phyloP scores from a whole-genome alignment of 1,140 invertebrate genomes.

The Sesamia nonagrioides region DNA sequence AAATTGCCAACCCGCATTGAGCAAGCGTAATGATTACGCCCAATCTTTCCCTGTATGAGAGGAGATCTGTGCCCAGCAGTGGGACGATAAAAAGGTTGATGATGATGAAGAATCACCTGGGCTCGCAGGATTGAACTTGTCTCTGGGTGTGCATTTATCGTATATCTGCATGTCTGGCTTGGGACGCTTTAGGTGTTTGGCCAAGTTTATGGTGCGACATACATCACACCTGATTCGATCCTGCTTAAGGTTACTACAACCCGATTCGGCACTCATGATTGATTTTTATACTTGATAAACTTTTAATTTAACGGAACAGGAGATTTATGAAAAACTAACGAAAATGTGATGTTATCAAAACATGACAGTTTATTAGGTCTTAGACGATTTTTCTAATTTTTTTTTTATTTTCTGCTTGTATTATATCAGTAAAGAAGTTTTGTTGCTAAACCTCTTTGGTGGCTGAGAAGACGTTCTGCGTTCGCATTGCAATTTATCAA shows the following conservation, averaged over 20 bases:
- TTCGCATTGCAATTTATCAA: too few species aligned
- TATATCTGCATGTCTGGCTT: slow-evolving; percentile 82
- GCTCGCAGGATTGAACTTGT: slow-evolving; percentile 61
- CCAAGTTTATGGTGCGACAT: slow-evolving; percentile 81
- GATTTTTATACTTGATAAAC: slow-evolving; percentile 38
- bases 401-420: too few species aligned
- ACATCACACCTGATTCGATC: slow-evolving; percentile 71
- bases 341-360: slow-evolving; percentile 19
- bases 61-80: too few species aligned
- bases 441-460: too few species aligned
- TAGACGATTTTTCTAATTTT: too few species aligned
- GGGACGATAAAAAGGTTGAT: too few species aligned
- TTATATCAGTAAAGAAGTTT: too few species aligned
- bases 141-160: slow-evolving; percentile 73
- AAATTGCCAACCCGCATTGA: too few species aligned
- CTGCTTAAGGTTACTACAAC: slow-evolving; percentile 68
- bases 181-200: slow-evolving; percentile 67
- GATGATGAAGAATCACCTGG: neutral
- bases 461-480: too few species aligned
- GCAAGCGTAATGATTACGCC: too few species aligned
- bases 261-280: slow-evolving; percentile 58
- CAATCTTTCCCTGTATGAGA: too few species aligned
- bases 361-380: neutral
- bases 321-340: slow-evolving; percentile 43
- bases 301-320: slow-evolving; percentile 32